phyloP scores from a whole-genome alignment of 1,140 invertebrate genomes.

The Acromyrmex charruanus region DNA sequence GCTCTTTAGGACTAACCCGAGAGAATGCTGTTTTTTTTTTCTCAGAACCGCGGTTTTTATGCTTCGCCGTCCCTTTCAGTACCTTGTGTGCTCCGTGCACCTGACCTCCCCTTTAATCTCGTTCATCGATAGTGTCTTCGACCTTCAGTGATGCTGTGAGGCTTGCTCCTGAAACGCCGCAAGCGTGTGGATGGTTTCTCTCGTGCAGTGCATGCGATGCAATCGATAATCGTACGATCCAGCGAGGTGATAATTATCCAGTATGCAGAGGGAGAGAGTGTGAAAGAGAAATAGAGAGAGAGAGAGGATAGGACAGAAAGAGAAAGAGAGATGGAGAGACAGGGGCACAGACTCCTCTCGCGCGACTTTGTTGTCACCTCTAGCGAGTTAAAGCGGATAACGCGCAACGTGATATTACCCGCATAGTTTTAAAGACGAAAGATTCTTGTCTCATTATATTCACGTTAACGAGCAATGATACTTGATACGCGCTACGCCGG shows the following conservation, averaged over 20 bases:
- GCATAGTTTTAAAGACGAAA: conserved; percentile 54
- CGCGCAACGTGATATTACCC: conserved; percentile 40
- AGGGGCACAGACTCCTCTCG: neutral
- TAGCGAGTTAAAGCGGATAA: conserved; percentile 54
- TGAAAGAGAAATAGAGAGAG: neutral
- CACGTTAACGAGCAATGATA: conserved; percentile 47
- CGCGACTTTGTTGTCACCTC: conserved; percentile 53
- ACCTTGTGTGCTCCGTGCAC: conserved; percentile 19
- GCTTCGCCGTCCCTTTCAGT: conserved; percentile 29
- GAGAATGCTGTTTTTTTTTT: conserved; percentile 27
- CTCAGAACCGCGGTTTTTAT: conserved; percentile 29
- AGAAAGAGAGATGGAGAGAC: neutral
- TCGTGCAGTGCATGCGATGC: neutral
- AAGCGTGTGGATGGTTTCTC: conserved; percentile 20
- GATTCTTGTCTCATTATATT: conserved; percentile 23
- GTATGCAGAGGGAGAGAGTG: neutral
- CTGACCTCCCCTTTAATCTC: conserved; percentile 60
- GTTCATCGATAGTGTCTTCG: conserved; percentile 55
- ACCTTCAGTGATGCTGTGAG: conserved; percentile 42
- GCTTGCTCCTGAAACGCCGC: conserved; percentile 47
- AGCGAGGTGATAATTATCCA: conserved; percentile 51
- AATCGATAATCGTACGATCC: conserved; percentile 53
- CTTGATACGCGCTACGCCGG: conserved; percentile 1
- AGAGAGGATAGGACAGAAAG: neutral
- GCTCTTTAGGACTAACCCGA: conserved; percentile 20